These are phyloP conservation scores for Melanotus villosus DNA, from an alignment of 2,888 invertebrate species.

Conservation along the genomic window DNA sequence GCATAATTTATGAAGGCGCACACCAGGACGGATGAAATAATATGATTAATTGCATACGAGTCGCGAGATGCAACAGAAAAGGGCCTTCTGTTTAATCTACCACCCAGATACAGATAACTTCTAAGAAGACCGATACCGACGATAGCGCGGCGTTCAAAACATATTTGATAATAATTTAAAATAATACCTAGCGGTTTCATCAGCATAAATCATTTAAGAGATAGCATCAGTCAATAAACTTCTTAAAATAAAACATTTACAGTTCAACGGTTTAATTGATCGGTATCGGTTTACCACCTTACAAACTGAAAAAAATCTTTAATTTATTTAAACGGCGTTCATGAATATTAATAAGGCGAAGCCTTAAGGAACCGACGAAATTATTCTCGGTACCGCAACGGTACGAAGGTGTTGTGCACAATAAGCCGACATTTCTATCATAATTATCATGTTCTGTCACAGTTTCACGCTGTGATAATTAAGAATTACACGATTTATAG, in stretches of 20 bases:
- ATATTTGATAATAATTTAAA: conserved; percentile 15
- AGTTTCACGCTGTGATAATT: conserved; percentile 40
- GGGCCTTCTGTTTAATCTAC: neutral
- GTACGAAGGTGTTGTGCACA: conserved; percentile 33
- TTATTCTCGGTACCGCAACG: conserved; percentile 24
- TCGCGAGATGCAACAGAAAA: neutral
- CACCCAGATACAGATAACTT: neutral
- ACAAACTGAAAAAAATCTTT: conserved; percentile 14
- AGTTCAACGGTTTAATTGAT: conserved; percentile 25
- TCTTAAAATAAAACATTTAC: conserved; percentile 2
- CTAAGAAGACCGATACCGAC: neutral
- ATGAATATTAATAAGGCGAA: conserved; percentile 36
- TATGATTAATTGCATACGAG: conserved; percentile 5
- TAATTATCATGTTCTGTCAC: conserved; percentile 39
- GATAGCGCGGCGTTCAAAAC: neutral
- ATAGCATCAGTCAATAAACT: conserved; percentile 31
- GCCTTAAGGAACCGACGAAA: conserved; percentile 25
- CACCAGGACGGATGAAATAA: conserved; percentile 2
- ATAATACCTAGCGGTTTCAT: neutral
- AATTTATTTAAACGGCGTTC: conserved; percentile 34
- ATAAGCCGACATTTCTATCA: conserved; percentile 35
- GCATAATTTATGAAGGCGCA: conserved; percentile 24
- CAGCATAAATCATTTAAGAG: conserved; percentile 2
- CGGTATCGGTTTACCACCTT: conserved; percentile 26
- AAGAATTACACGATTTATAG: conserved; percentile 42